These are phyloP conservation scores for Hirudo medicinalis DNA, from an alignment of 1,140 invertebrate species.

Conservation along the genomic window DNA sequence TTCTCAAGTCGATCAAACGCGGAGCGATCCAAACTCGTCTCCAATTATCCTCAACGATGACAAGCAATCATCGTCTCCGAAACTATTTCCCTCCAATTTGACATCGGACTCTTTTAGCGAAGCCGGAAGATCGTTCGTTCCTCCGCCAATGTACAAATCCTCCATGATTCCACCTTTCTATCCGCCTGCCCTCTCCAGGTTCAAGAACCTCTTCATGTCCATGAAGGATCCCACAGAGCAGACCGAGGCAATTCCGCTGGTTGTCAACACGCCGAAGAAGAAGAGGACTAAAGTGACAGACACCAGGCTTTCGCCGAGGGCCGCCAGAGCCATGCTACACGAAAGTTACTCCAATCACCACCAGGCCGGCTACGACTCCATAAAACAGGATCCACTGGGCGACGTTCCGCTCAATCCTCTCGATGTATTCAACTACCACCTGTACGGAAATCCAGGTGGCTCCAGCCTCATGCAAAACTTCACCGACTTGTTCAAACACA, in stretches of 20 bases:
- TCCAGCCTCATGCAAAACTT: too few relatives aligned
- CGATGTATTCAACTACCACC: too few relatives aligned
- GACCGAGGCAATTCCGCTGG: conserved; percentile 77
- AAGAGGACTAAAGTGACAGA: conserved; percentile 92
- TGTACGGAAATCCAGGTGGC: too few relatives aligned
- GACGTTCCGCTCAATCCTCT: too few relatives aligned
- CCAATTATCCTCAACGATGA: too few relatives aligned
- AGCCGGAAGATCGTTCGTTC: too few relatives aligned
- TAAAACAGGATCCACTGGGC: conserved; percentile 33
- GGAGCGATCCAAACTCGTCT: too few relatives aligned
- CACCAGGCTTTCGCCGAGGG: conserved; percentile 70
- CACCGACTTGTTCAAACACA: too few relatives aligned
- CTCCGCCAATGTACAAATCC: conserved; percentile 29
- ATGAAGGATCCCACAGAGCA: conserved; percentile 56
- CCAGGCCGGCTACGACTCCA: conserved; percentile 11
- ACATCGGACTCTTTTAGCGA: too few relatives aligned
- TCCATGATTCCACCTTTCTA: conserved; percentile 38
- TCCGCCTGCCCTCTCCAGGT: conserved; percentile 56
- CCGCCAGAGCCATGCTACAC: conserved; percentile 36
- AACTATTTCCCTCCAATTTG: too few relatives aligned
- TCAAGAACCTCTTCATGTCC: conserved; percentile 43
- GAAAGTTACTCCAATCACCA: conserved; percentile 29
- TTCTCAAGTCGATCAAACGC: too few relatives aligned
- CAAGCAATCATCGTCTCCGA: too few relatives aligned
- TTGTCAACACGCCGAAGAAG: conserved; percentile 66